A percentile compares a stretch with the other conserved stretches of the same genome.
Conservation (phyloP, 2,888 invertebrate species). For the Dryobotodes eremita region DNA sequence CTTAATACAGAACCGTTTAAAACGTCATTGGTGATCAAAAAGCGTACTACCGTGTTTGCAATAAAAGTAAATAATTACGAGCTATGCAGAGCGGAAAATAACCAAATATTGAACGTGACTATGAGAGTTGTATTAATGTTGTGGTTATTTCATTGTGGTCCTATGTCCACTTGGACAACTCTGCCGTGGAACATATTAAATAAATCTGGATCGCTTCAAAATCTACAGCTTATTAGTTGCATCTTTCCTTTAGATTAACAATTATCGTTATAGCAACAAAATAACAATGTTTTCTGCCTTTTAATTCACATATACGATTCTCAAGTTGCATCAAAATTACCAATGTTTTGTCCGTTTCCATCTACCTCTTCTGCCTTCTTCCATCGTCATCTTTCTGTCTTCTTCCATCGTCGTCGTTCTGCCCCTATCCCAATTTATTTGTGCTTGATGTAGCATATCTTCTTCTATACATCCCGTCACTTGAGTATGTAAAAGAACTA, state of each 20-base stretch:
- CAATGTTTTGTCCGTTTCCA: neutral
- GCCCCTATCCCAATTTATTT: neutral
- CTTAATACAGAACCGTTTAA: slow-evolving; percentile 67
- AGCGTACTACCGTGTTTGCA: slow-evolving; percentile 76
- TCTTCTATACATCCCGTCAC: too few relatives aligned
- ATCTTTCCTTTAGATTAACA: neutral
- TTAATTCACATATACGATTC: too few relatives aligned
- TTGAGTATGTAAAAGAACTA: neutral
- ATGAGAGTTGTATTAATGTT: slow-evolving; percentile 67
- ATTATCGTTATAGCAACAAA: neutral
- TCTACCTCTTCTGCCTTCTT: too few relatives aligned
- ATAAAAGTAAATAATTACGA: slow-evolving; percentile 73
- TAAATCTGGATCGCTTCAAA: neutral
- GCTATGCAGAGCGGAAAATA: slow-evolving; percentile 82
- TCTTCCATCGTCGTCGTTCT: neutral
- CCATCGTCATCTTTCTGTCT: too few relatives aligned
- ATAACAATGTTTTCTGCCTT: neutral
- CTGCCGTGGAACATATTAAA: slow-evolving; percentile 4
- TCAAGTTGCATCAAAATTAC: neutral
- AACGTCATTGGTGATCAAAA: slow-evolving; percentile 78
- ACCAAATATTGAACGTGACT: slow-evolving; percentile 72
- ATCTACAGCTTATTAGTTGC: neutral
- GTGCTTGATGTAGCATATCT: neutral
- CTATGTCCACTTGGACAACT: slow-evolving; percentile 18
- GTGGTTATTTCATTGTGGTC: slow-evolving; percentile 47